phyloP scores from a whole-genome alignment of 2,888 invertebrate species.

The Parnassius apollo region DNA sequence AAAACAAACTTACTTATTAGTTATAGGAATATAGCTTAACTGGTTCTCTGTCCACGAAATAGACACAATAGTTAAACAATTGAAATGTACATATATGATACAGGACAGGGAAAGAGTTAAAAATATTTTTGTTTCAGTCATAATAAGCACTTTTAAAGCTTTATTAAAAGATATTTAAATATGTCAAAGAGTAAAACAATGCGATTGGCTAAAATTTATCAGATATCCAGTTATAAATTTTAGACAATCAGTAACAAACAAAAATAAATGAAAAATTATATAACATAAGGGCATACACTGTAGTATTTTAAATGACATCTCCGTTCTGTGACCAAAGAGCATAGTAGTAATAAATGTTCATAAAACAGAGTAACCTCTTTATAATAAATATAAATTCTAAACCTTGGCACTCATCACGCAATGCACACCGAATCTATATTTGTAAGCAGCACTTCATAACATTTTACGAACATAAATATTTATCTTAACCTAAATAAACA shows the following conservation, averaged over 20 bases:
- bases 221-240: constrained; percentile 41
- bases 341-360: constrained; percentile 2
- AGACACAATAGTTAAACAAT: too few relatives aligned
- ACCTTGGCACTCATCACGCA: constrained; percentile 11
- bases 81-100: too few relatives aligned
- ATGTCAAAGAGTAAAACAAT: constrained; percentile 67
- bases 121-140: constrained; percentile 46
- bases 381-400: constrained; percentile 12
- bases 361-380: constrained; percentile 4
- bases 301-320: constrained; percentile 3
- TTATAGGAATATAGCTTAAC: constrained; percentile 20
- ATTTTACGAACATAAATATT: constrained; percentile 70
- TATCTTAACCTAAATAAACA: constrained; percentile 72
- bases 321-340: not conserved
- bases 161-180: constrained; percentile 51
- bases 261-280: constrained; percentile 19
- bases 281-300: constrained; percentile 4
- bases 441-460: constrained; percentile 54
- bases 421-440: constrained; percentile 16
- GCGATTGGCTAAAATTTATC: constrained; percentile 48
- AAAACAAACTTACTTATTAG: constrained; percentile 19
- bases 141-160: constrained; percentile 49
- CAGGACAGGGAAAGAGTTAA: too few relatives aligned
- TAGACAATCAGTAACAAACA: constrained; percentile 42
- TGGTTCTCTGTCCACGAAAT: too few relatives aligned